Evolutionary conservation across 2,113 vertebrate species (phyloP), one percentile per base, ranked within the genome.

Genomic region (Danionella cerebrum): DNA sequence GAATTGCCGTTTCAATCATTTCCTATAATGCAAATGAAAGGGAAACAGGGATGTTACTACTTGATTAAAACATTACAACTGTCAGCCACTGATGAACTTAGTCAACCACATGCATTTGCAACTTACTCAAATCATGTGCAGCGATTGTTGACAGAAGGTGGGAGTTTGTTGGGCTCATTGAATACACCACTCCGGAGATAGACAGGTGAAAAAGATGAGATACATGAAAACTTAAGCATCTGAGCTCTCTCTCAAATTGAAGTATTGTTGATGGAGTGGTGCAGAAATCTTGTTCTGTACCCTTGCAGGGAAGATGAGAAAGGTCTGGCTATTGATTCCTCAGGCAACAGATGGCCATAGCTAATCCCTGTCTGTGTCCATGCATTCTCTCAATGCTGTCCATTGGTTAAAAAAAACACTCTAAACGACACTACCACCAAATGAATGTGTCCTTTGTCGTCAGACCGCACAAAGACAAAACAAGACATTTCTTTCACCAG

Each of bases 341-440:
- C 12, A 7, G 42, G 29, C 50, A 71, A 42, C 69, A 71, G 69
- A 71, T 71, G 69, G 69, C 50, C 51, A 33, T 36, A 53, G 29
- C 27, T 71, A 71, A 72, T 72, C 63, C 63, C 42, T 52, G 51
- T 41, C 64, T 35, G 44, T 66, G 64, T 48, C 62, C 38, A 35
- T 65, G 39, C 36, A 67, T 66, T 51, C 24, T 57, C 36, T 19
- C 9, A 4, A 51, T 24, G 36, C 54, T 12, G 18, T 31, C 36
- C 31, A 47, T 36, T 4, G 5, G 52, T 21, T 9, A 16, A 57
- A 67, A 31, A 44, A 38, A 25, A 25, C 4, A 33, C 16, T n/a
- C 22, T 10, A 10, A 29, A 6, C 24, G 14, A n/a, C 45, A 45
- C 25, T 10, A 42, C 7, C 3, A 67, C 27, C 19, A 18, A 42